Base-by-base conservation (phyloP, 37 sponge, comb jelly and placozoan genomes). In the Axinella damicornis region DNA sequence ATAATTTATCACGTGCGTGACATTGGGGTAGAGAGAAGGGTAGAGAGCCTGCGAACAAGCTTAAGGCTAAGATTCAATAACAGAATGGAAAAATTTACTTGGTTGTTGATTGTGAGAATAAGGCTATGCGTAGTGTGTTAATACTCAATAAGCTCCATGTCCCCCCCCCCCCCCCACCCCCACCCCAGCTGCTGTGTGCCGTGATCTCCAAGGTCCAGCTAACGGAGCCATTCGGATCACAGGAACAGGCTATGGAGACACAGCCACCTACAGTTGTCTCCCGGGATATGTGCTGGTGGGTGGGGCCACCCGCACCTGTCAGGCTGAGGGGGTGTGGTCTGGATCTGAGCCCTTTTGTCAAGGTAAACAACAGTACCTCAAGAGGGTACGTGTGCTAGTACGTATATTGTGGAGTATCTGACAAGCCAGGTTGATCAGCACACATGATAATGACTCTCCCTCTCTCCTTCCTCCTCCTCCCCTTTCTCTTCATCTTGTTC, bases 181-280 rank as follows among this genome's bases (percentile, higher is more conserved):
- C n/a, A n/a, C n/a, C n/a, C n/a, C n/a, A n/a, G n/a, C n/a, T n/a
- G n/a, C n/a, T n/a, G n/a, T n/a, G 19, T 84, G 84, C 61, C 63
- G 63, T n/a, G 33, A 55, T 46, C 53, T 84, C 16, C 27, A 32
- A 21, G 65, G 24, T 5, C 84, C 84, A 22, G 59, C 32, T 0
- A 82, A 82, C 40, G 76, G 78, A 0, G 52, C 15, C 0, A 41
- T 74, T 32, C 61, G 53, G 0, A 39, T 89, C 14, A 34, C 78
- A 28, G 60, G 56, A n/a, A 67, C 79, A 16, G 81, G 76, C 54
- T 84, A 80, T 0, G 54, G n/a, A n/a, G n/a, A n/a, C 46, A 46
- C 54, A 28, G 89, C 78, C 0, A 36, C 16, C 53, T 90, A 90
- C 69, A 79, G 60, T 32, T 90, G 90, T 52, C 64, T 79, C 65